Evolutionary conservation across 2,888 invertebrate genomes (phyloP), one percentile per base, ranked within the genome.

Genomic region (Philopedon plagiatum): DNA sequence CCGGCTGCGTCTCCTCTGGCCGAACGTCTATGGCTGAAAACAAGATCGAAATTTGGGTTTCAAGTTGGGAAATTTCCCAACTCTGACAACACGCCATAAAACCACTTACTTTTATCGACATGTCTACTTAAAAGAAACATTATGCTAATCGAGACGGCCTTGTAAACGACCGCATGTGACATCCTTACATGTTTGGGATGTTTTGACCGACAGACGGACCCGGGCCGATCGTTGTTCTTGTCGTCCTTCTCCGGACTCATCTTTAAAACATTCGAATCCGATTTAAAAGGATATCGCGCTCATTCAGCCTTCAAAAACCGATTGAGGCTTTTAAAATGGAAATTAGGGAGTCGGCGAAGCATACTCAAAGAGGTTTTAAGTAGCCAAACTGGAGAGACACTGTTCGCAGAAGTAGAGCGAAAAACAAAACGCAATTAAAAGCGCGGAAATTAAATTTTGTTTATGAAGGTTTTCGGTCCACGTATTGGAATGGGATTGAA

Each of bases 321-420:
- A 49, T 49, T 13, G 49, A 26, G n/a, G 49, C 49, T 26, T 49
- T 49, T 49, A 49, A 49, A 49, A 49, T 49, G 49, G 49, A 49
- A 49, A 49, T 49, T 49, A 26, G 49, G 49, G 13, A 49, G 26
- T 49, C 13, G 13, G 49, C 26, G 9, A 13, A 26, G 49, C 23
- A 49, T 49, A 49, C 46, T 23, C 23, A 49, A 23, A 49, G 49
- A n/a, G 23, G 13, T 49, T 49, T 49, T 49, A 26, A 13, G 49
- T 49, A 49, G 23, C 26, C 9, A 49, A 49, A 49, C 26, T 49
- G 23, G 49, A n/a, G 49, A n/a, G n/a, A n/a, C n/a, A 44, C 49
- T n/a, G 23, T 21, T 23, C 49, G 26, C 5, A 26, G 26, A 49
- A 49, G 49, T 26, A 39, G 19, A 18, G 41, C n/a, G 49, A 49